A percentile compares a stretch with the other conserved stretches of the same genome.
phyloP scores from a whole-genome alignment of 1,140 invertebrate genomes.

The Bemisia tabaci region DNA sequence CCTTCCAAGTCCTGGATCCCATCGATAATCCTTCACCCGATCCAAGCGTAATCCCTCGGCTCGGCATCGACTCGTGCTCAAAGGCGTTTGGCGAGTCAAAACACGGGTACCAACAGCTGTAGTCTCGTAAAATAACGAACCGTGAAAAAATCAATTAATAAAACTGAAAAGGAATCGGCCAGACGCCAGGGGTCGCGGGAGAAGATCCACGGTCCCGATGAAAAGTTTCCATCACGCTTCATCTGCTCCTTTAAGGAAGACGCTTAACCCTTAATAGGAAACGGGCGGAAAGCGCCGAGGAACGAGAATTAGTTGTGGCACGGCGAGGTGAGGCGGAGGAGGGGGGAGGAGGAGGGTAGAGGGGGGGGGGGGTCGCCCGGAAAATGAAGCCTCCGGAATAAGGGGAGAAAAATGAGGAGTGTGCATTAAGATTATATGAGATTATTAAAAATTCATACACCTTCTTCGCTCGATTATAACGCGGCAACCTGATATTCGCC shows the following conservation, averaged over 20 bases:
- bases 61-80: too few relatives aligned
- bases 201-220: background rate
- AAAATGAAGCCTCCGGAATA: background rate
- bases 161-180: background rate
- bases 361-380: background rate
- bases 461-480: background rate
- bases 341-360: constrained; percentile 5
- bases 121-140: constrained; percentile 3
- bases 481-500: background rate
- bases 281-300: background rate
- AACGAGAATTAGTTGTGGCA: background rate
- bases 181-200: background rate
- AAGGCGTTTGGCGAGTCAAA: background rate
- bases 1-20: too few relatives aligned
- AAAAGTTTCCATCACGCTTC: background rate
- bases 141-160: background rate
- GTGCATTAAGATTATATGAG: constrained; percentile 4
- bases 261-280: constrained; percentile 1
- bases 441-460: background rate
- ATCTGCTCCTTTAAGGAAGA: background rate
- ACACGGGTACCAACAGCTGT: background rate
- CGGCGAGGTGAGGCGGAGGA: background rate
- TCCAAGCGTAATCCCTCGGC: too few relatives aligned
- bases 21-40: too few relatives aligned
- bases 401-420: constrained; percentile 4